Conservation (phyloP, 2,113 vertebrate species). For the Passerina amoena region DNA sequence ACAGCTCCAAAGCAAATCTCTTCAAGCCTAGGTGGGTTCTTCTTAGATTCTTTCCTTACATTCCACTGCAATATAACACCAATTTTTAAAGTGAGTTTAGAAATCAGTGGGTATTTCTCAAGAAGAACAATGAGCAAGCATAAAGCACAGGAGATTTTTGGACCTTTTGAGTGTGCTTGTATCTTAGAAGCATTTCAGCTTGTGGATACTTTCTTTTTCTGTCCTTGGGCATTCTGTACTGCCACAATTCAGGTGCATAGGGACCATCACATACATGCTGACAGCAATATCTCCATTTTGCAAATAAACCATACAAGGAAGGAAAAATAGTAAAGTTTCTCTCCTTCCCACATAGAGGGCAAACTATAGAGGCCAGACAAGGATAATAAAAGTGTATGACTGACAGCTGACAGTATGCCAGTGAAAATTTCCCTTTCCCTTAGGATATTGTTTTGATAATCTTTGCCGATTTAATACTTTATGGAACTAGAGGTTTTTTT, state of each 20-base stretch:
- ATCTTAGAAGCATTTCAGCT: background rate
- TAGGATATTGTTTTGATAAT: conserved; percentile 66
- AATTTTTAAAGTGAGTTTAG: background rate
- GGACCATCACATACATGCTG: background rate
- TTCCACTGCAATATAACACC: background rate
- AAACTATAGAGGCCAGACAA: conserved; percentile 50
- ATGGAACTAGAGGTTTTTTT: conserved; percentile 11
- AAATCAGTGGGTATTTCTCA: background rate
- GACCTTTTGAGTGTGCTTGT: background rate
- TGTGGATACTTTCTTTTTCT: background rate
- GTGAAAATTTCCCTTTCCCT: conserved; percentile 34
- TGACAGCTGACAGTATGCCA: conserved; percentile 55
- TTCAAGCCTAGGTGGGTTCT: background rate
- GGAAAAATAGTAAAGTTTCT: background rate
- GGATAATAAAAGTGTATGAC: conserved; percentile 50
- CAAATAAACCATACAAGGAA: background rate
- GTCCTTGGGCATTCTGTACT: background rate
- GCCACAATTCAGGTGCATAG: background rate
- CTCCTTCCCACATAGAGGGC: background rate
- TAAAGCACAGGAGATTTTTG: background rate
- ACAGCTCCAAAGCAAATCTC: background rate
- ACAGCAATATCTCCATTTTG: background rate
- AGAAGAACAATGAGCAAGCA: background rate
- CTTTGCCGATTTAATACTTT: conserved; percentile 49
- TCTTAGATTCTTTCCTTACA: background rate